Conservation (phyloP, 2,888 invertebrate species). For the Phaonia tiefii region DNA sequence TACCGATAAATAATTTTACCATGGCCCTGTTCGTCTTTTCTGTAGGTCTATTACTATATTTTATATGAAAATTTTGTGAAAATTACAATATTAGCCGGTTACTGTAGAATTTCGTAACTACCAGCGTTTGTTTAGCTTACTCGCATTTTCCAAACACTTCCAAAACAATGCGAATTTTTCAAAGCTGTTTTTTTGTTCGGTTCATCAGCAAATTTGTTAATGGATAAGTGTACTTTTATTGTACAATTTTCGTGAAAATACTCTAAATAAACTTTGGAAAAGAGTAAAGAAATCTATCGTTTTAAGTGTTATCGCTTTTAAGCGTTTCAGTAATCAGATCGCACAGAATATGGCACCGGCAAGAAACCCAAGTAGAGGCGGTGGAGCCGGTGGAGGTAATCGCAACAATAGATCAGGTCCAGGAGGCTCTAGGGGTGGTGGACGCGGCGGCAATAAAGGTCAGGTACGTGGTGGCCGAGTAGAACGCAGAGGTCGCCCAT, state of each 20-base stretch:
- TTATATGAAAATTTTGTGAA: too few species aligned
- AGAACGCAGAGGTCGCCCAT: slow-evolving; percentile 67
- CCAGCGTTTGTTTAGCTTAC: neutral
- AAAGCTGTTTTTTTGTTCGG: slow-evolving; percentile 45
- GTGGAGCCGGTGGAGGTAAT: slow-evolving; percentile 49
- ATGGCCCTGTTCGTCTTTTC: too few species aligned
- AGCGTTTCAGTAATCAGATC: neutral
- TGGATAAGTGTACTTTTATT: neutral
- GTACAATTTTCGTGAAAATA: slow-evolving; percentile 5
- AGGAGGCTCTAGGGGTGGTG: slow-evolving; percentile 63
- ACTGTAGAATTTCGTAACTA: neutral
- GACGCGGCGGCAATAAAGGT: slow-evolving; percentile 56
- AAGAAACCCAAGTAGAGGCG: slow-evolving; percentile 63
- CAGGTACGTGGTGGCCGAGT: slow-evolving; percentile 74
- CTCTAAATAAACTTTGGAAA: neutral
- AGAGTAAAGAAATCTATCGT: too few species aligned
- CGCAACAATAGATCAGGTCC: slow-evolving; percentile 14
- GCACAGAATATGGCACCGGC: slow-evolving; percentile 59
- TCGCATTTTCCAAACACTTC: slow-evolving; percentile 63
- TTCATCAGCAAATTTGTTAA: slow-evolving; percentile 46
- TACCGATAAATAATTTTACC: too few species aligned
- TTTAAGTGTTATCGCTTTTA: neutral
- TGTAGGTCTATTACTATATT: too few species aligned
- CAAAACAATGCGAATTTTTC: slow-evolving; percentile 69
- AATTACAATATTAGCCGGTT: too few species aligned